phyloP scores from a whole-genome alignment of 92 coral and sea anemone species.

The Palythoa grandis region DNA sequence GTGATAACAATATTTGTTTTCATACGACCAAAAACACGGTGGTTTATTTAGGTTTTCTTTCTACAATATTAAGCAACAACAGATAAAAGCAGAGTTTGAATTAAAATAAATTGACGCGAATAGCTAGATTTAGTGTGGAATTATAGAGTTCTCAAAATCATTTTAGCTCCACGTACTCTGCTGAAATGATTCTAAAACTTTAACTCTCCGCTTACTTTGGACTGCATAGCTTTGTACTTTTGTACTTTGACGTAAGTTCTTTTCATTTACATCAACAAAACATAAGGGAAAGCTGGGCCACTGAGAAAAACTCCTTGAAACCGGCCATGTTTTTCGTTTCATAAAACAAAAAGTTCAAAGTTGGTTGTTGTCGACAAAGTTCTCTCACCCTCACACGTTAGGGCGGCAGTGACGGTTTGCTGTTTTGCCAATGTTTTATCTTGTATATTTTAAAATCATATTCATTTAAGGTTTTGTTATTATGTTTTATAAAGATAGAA shows the following conservation, averaged over 20 bases:
- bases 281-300: too few species aligned
- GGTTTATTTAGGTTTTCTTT: background rate
- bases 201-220: too few species aligned
- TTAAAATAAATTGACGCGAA: background rate
- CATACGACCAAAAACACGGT: background rate
- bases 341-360: background rate
- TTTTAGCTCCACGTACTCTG: background rate
- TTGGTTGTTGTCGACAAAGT: background rate
- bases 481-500: background rate
- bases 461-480: background rate
- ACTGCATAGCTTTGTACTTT: too few species aligned
- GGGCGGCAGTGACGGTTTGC: background rate
- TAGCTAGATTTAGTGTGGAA: background rate
- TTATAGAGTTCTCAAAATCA: background rate
- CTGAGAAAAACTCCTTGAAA: too few species aligned
- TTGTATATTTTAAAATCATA: background rate
- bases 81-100: background rate
- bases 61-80: background rate
- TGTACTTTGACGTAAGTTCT: too few species aligned
- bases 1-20: constrained; percentile 8
- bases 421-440: background rate
- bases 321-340: background rate
- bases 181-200: background rate
- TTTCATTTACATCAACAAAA: too few species aligned
- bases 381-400: background rate